phyloP scores from a whole-genome alignment of 2,113 vertebrate species.

The Xiphophorus couchianus region DNA sequence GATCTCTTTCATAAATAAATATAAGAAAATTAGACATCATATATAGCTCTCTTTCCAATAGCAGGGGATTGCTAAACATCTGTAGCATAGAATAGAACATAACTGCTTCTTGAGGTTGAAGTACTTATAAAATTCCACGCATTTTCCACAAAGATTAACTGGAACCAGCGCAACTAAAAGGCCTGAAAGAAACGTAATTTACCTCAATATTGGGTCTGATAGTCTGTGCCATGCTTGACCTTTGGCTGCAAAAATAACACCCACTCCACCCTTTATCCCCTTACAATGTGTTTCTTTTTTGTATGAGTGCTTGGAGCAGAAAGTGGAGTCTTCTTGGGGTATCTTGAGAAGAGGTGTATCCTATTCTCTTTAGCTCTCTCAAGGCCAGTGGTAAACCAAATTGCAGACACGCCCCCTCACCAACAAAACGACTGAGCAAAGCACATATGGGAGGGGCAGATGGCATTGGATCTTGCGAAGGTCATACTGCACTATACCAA shows the following conservation, averaged over 20 bases:
- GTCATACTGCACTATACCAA: slow-evolving; percentile 58
- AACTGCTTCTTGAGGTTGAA: slow-evolving; percentile 57
- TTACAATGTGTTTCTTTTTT: slow-evolving; percentile 19
- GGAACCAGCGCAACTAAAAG: slow-evolving; percentile 61
- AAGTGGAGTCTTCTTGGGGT: slow-evolving; percentile 49
- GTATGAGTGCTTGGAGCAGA: slow-evolving; percentile 46
- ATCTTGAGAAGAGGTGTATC: slow-evolving; percentile 54
- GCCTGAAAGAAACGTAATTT: slow-evolving; percentile 73
- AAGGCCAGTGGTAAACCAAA: slow-evolving; percentile 58
- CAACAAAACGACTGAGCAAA: slow-evolving; percentile 64
- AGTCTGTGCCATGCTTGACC: slow-evolving; percentile 75
- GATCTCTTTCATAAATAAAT: slow-evolving; percentile 80
- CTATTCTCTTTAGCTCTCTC: slow-evolving; percentile 48
- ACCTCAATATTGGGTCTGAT: slow-evolving; percentile 73
- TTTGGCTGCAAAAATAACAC: slow-evolving; percentile 69
- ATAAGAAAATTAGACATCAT: slow-evolving; percentile 79
- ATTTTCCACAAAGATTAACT: slow-evolving; percentile 64
- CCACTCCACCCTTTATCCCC: slow-evolving; percentile 9
- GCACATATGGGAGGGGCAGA: slow-evolving; percentile 51
- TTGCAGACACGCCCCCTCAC: slow-evolving; percentile 51
- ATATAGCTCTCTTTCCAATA: slow-evolving; percentile 77
- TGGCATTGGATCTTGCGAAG: slow-evolving; percentile 54
- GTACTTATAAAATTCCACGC: slow-evolving; percentile 53
- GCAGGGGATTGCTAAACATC: slow-evolving; percentile 62
- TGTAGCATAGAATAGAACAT: slow-evolving; percentile 53